phyloP scores from a whole-genome alignment of 1,140 invertebrate genomes.

The Habropoda laboriosa region DNA sequence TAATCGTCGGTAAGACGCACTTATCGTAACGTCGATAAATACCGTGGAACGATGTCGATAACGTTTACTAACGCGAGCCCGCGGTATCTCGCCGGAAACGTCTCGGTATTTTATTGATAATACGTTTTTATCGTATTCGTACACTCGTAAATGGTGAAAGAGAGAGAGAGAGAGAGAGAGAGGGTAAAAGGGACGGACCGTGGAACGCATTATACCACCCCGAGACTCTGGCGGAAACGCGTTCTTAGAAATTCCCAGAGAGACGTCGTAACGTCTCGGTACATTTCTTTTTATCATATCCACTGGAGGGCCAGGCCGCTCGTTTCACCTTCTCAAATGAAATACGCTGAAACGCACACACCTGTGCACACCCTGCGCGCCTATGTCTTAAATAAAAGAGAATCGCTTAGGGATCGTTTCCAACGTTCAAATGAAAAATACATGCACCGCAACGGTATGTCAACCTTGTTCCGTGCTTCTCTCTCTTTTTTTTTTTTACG shows the following conservation, averaged over 20 bases:
- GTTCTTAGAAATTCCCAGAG: conserved; percentile 33
- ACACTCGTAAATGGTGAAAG: conserved; percentile 35
- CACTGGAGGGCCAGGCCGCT: neutral
- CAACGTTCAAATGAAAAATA: neutral
- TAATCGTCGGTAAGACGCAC: conserved; percentile 27
- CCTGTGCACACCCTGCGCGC: no score
- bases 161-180: no score
- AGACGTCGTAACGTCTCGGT: conserved; percentile 51
- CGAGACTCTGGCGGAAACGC: neutral
- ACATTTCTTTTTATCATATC: conserved; percentile 50
- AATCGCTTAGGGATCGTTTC: neutral
- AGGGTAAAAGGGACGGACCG: neutral
- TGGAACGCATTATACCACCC: conserved; percentile 20
- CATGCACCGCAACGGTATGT: neutral
- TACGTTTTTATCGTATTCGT: conserved; percentile 48
- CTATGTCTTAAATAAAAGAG: neutral
- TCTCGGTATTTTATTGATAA: conserved; percentile 57
- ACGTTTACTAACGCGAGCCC: conserved; percentile 34
- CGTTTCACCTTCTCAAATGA: neutral
- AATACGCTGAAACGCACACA: neutral
- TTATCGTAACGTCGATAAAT: conserved; percentile 41
- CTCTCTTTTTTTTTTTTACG: no score
- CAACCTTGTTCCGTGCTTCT: neutral
- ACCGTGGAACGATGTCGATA: conserved; percentile 43
- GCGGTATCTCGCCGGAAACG: conserved; percentile 23